Conservation (phyloP, 2,113 vertebrate species). For the Columba janthina region DNA sequence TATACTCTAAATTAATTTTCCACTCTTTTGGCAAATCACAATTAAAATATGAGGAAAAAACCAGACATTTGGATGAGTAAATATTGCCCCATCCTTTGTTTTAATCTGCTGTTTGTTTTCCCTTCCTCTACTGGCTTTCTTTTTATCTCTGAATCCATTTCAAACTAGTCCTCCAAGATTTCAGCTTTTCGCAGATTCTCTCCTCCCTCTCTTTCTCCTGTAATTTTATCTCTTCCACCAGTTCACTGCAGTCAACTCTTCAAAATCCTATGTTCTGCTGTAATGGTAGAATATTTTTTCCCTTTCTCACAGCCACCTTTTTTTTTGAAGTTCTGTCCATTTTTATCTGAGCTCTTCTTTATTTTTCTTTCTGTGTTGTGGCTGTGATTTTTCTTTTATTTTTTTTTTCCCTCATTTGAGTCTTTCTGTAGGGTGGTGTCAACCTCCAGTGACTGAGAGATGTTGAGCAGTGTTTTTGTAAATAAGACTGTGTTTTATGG, state of each 20-base stretch:
- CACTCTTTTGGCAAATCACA: not conserved
- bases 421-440: not conserved
- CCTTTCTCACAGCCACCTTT: not conserved
- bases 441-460: not conserved
- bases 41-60: not conserved
- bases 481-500: not conserved
- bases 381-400: not conserved
- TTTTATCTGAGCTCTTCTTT: not conserved
- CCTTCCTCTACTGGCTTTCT: not conserved
- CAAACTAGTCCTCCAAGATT: not conserved
- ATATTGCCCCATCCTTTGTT: not conserved
- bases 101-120: not conserved
- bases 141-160: conserved; percentile 31
- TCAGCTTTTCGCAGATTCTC: not conserved
- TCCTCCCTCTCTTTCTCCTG: not conserved
- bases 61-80: not conserved
- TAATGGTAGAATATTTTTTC: not conserved
- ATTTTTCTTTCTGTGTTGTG: conserved; percentile 17
- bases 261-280: not conserved
- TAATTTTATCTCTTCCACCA: not conserved
- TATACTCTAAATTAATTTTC: not conserved
- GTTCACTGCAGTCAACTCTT: not conserved
- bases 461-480: not conserved
- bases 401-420: not conserved
- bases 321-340: not conserved